These are phyloP conservation scores for Plestiodon gilberti DNA, from an alignment of 2,113 vertebrate genomes.

Conservation along the genomic window DNA sequence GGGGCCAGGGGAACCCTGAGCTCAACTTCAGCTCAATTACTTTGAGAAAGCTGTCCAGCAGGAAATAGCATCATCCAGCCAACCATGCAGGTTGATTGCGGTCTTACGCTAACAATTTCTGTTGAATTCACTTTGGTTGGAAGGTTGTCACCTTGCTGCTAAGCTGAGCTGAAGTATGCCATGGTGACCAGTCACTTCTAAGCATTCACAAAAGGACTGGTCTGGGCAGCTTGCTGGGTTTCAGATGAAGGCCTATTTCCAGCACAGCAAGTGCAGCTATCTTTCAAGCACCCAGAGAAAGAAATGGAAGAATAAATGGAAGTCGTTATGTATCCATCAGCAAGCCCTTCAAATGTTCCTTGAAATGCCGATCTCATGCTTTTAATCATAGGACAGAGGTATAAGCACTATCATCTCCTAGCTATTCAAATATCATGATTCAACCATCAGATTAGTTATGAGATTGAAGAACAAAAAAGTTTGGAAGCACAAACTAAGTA, in stretches of 20 bases:
- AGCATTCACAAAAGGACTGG: background rate
- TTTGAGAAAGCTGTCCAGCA: background rate
- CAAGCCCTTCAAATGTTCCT: slow-evolving; percentile 7
- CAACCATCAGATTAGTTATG: background rate
- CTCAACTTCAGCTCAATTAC: background rate
- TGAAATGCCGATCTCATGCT: background rate
- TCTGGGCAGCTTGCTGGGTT: background rate
- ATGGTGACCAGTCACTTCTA: background rate
- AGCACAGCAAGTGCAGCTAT: background rate
- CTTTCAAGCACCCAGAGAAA: background rate
- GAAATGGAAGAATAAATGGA: slow-evolving; percentile 3
- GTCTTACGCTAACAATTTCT: background rate
- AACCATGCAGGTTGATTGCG: background rate
- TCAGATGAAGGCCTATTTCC: background rate
- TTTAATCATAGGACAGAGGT: background rate
- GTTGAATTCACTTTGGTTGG: background rate
- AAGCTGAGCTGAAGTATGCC: background rate
- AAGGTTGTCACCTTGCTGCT: background rate
- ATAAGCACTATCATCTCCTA: background rate
- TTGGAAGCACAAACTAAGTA: background rate
- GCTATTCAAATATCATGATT: background rate
- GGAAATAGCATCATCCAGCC: background rate
- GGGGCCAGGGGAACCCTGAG: too few relatives aligned
- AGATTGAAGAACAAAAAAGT: background rate
- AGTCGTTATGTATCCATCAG: background rate